A percentile compares a stretch with the other conserved stretches of the same genome.
These are phyloP conservation scores for Apostichopus leukothele DNA, from an alignment of 53 echinoderm and acorn worm genomes.

Conservation along the genomic window DNA sequence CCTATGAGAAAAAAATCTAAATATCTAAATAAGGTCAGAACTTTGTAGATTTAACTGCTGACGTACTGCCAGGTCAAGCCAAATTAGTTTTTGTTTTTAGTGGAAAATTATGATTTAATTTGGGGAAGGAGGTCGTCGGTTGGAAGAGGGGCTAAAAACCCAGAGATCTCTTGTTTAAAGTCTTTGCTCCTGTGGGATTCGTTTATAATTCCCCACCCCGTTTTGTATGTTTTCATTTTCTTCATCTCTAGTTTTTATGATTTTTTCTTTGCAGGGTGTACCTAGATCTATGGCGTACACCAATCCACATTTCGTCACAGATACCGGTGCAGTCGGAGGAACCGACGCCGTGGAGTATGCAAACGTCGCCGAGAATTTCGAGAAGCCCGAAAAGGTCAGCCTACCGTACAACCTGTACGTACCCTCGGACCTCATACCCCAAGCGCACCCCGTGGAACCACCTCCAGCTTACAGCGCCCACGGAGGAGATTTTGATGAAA, in stretches of 20 bases:
- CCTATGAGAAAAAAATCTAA: too few species aligned
- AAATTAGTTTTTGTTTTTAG: too few species aligned
- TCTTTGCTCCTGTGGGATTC: too few species aligned
- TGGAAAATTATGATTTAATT: too few species aligned
- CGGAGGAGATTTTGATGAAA: constrained; percentile 2
- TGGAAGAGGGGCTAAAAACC: too few species aligned
- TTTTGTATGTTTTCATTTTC: not conserved
- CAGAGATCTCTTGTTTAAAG: too few species aligned
- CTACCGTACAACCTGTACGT: constrained; percentile 22
- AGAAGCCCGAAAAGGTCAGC: not conserved
- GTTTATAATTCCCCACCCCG: too few species aligned
- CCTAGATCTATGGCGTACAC: not conserved
- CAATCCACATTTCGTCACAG: constrained; percentile 6
- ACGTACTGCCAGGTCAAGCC: too few species aligned
- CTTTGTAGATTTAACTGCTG: too few species aligned
- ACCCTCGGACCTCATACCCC: constrained; percentile 24
- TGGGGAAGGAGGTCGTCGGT: too few species aligned
- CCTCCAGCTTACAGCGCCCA: constrained; percentile 21
- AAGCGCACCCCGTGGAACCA: constrained; percentile 15
- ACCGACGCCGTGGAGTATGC: not conserved
- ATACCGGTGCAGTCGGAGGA: constrained; percentile 22
- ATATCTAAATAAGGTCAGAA: too few species aligned
- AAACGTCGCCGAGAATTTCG: not conserved
- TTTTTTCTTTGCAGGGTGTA: constrained; percentile 1
- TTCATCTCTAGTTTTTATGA: not conserved